phyloP scores from a whole-genome alignment of 2,888 invertebrate species.

The Bembecia ichneumoniformis region DNA sequence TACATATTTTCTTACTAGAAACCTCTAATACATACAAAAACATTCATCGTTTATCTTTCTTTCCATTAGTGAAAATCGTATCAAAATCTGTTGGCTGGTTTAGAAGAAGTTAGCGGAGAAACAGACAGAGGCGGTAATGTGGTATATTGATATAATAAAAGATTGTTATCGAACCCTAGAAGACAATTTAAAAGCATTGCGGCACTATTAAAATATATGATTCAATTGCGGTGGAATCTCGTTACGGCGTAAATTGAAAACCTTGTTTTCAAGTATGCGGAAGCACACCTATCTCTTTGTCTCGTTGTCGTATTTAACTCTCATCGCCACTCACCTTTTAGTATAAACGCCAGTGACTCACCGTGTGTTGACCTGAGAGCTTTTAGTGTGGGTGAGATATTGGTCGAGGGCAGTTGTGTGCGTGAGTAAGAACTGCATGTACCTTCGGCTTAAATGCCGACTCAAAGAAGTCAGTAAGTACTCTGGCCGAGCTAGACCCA shows the following conservation, averaged over 20 bases:
- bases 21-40: too few relatives aligned
- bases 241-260: not conserved
- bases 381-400: conserved; percentile 12
- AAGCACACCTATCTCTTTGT: not conserved
- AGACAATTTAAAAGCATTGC: not conserved
- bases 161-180: too few relatives aligned
- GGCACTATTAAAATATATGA: not conserved
- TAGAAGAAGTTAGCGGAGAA: too few relatives aligned
- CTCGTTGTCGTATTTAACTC: conserved; percentile 4
- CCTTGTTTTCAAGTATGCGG: not conserved
- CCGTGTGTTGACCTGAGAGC: conserved; percentile 15
- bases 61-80: too few relatives aligned
- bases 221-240: not conserved
- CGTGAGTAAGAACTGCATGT: conserved; percentile 10
- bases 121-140: too few relatives aligned
- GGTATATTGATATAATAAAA: too few relatives aligned
- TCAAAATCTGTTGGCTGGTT: too few relatives aligned
- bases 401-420: conserved; percentile 9
- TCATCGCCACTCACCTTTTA: conserved; percentile 9
- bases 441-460: conserved; percentile 20
- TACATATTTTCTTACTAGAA: too few relatives aligned
- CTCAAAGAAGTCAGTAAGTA: conserved; percentile 30
- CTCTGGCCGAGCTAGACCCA: conserved; percentile 12
- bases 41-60: too few relatives aligned
- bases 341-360: conserved; percentile 14